Evolutionary conservation across 2,113 vertebrate genomes (phyloP), one percentile per base, ranked within the genome.

Genomic region (Bos indicus): DNA sequence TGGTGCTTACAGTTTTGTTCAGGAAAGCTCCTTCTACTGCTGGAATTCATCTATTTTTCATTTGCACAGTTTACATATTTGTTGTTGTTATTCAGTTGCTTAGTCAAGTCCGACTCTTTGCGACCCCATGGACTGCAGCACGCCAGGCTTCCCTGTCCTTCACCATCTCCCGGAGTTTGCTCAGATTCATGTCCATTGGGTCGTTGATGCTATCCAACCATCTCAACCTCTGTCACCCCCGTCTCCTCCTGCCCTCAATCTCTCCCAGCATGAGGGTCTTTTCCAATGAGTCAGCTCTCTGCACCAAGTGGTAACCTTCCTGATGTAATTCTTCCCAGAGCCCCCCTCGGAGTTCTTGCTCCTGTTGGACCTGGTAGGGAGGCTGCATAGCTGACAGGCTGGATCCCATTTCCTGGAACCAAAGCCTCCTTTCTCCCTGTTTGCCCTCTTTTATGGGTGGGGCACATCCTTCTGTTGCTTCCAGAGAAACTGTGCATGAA

Each of bases 351-450:
- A 40, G 7, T 30, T 62, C 28, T 16, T 7, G 10, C 11, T 14
- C 8, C 3, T 4, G n/a, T 7, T 7, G 7, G 12, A 21, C 14
- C 33, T 59, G 59, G 33, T 33, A 5, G 1, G 2, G 26, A 43
- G 11, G 1, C 26, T 40, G 48, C 3, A 28, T 36, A 54, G 4
- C 52, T 40, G 23, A 28, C 33, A 48, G 5, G 59, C 28, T 16
- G 5, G 13, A 9, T 40, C 81, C 5, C 15, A 1, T 26, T 36
- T 57, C 81, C 51, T 43, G 43, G 52, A 23, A 25, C 57, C 60
- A 6, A 6, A 3, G 2, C 10, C 40, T 74, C n/a, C 17, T 36
- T 77, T 21, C n/a, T 54, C 25, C 9, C 48, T 17, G 74, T 60
- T 91, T 71, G 8, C 4, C 10, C 14, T 64, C 30, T 62, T 19